Base-by-base conservation (phyloP, 1,140 invertebrate species). In the Callitettix versicolor region DNA sequence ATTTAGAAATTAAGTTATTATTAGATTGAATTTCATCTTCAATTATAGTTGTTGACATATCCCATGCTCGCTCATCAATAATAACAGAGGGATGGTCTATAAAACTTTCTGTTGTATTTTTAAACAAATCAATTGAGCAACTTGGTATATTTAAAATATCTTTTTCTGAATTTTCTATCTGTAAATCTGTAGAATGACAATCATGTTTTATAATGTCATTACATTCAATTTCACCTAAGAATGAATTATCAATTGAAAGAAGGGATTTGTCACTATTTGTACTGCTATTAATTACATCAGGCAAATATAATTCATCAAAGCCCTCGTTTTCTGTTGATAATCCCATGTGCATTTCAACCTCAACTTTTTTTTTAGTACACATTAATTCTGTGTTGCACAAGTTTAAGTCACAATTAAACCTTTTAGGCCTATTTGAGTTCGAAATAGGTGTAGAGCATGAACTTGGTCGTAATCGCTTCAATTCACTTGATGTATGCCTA, bases 1-100 rank as follows among this genome's bases (percentile, higher is more conserved):
- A 3, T 9, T 30, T 30, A 5, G 43, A 18, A n/a, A 14, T 46
- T 46, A 21, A 24, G 20, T 22, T 3, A 21, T n/a, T 26, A n/a
- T n/a, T n/a, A n/a, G 33, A 26, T 20, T 12, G 14, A 7, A 44
- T 26, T 15, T 55, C 17, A 55, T 55, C 20, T 46, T 46, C 41
- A n/a, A 11, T 26, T 21, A 46, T 41, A 46, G 17, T 49, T 2
- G 47, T 49, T 14, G 54, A 55, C 54, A 55, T 55, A 40, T 55
- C 54, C 33, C 54, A 55, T 22, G 54, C 30, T 20, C 36, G 21
- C n/a, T 55, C 54, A 38, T 47, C 44, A 34, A 17, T 17, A 34
- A 15, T 24, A 18, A 21, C 21, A 17, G 40, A 24, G 2, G 47
- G 22, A 15, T 18, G 9, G 3, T 40, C 17, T 43, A 30, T 6